These are phyloP conservation scores for Scelioninae gen. 1 DNA, from an alignment of 2,888 invertebrate genomes.

Conservation along the genomic window DNA sequence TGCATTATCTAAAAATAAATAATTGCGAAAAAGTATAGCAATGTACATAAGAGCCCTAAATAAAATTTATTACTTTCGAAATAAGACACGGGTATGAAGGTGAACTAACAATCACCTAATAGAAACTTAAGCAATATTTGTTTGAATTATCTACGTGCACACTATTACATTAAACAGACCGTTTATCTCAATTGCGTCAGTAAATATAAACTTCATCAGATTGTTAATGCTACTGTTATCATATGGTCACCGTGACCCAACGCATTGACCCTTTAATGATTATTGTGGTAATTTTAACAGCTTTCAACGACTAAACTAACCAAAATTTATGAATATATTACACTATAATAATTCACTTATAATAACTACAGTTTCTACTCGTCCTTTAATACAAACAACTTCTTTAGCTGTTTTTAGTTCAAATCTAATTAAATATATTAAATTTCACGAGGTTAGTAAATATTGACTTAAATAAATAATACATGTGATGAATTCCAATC, in stretches of 20 bases:
- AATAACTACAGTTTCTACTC: not conserved
- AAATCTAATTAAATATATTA: not conserved
- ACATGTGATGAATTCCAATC: no score
- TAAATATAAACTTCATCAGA: conserved; percentile 46
- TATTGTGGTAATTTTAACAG: conserved; percentile 35
- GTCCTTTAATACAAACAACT: not conserved
- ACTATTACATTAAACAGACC: conserved; percentile 26
- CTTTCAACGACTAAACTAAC: conserved; percentile 19
- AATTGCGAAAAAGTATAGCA: no score
- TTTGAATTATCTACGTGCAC: conserved; percentile 14
- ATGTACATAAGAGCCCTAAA: no score
- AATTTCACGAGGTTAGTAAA: no score
- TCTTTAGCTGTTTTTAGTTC: not conserved
- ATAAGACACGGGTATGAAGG: not conserved
- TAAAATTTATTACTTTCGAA: not conserved
- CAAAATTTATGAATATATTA: conserved; percentile 25
- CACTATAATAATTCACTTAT: conserved; percentile 30
- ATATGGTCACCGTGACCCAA: conserved; percentile 22
- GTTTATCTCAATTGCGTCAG: conserved; percentile 35
- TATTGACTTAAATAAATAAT: no score
- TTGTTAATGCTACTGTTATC: conserved; percentile 39
- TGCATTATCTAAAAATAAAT: no score
- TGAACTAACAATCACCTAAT: conserved; percentile 15
- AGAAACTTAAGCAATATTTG: conserved; percentile 22
- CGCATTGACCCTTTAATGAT: conserved; percentile 29